A percentile compares a stretch with the other conserved stretches of the same genome.
These are phyloP conservation scores for Ictalurus punctatus DNA, from an alignment of 2,113 vertebrate genomes.

Conservation along the genomic window DNA sequence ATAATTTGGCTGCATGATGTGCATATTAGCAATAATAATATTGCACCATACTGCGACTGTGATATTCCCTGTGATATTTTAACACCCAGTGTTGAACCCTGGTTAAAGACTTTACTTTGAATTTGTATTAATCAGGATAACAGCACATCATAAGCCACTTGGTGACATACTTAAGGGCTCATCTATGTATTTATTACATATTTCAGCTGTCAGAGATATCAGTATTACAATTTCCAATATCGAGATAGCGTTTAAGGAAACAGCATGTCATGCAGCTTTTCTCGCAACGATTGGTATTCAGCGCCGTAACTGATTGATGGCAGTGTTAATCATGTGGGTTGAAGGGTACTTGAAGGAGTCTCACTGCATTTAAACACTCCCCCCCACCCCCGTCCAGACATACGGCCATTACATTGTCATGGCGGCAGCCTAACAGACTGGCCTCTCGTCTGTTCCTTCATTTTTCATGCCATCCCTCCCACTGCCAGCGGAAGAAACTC, in stretches of 20 bases:
- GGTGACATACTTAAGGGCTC: background rate
- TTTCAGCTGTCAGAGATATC: background rate
- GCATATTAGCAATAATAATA: conserved; percentile 11
- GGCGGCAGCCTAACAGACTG: conserved; percentile 33
- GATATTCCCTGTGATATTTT: background rate
- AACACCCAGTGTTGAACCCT: background rate
- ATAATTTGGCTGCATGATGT: background rate
- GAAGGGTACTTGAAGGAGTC: conserved; percentile 52
- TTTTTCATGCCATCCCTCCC: conserved; percentile 42
- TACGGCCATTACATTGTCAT: conserved; percentile 32
- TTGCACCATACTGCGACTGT: background rate
- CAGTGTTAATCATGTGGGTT: conserved; percentile 45
- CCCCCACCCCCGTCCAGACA: background rate
- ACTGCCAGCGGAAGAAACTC: conserved; percentile 24
- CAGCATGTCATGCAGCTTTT: background rate
- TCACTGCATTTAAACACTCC: conserved; percentile 38
- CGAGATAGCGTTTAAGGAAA: background rate
- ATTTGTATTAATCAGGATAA: background rate
- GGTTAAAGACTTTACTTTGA: background rate
- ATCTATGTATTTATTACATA: background rate
- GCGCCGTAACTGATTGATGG: conserved; percentile 28
- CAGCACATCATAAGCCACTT: conserved; percentile 3
- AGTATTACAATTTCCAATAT: too few relatives aligned
- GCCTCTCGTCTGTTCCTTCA: conserved; percentile 29
- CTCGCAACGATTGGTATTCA: conserved; percentile 28